These are phyloP conservation scores for Oreochromis niloticus DNA, from an alignment of 2,113 vertebrate species.

Conservation along the genomic window DNA sequence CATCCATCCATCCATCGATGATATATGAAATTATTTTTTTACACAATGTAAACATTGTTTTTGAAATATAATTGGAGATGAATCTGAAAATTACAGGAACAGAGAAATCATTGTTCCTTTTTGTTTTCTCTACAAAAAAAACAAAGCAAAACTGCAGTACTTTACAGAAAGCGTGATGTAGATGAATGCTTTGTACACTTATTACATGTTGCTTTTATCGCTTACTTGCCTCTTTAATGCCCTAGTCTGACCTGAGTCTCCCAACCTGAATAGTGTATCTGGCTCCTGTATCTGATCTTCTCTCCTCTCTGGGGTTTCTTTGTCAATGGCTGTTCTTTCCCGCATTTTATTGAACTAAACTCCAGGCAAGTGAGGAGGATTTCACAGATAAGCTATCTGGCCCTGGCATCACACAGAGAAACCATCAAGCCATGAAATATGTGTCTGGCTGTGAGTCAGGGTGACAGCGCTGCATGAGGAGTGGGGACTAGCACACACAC, in stretches of 20 bases:
- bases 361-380: conserved; percentile 35
- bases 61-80: neutral
- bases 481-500: neutral
- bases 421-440: conserved; percentile 54
- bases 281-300: conserved; percentile 28
- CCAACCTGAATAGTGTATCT: conserved; percentile 1
- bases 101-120: neutral
- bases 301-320: neutral
- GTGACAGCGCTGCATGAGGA: neutral
- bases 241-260: neutral
- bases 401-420: conserved; percentile 43
- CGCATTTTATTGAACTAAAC: conserved; percentile 41
- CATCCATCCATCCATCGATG: neutral
- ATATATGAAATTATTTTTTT: fast-evolving
- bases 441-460: conserved; percentile 33
- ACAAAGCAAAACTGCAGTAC: neutral
- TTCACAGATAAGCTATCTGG: conserved; percentile 55
- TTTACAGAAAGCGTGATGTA: neutral
- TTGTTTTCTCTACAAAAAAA: neutral
- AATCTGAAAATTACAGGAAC: neutral
- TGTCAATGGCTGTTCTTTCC: conserved; percentile 38
- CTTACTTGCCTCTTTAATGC: neutral
- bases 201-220: neutral
- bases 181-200: neutral
- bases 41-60: neutral